Conservation (phyloP, 2,888 invertebrate genomes). For the Helicoverpa assulta region DNA sequence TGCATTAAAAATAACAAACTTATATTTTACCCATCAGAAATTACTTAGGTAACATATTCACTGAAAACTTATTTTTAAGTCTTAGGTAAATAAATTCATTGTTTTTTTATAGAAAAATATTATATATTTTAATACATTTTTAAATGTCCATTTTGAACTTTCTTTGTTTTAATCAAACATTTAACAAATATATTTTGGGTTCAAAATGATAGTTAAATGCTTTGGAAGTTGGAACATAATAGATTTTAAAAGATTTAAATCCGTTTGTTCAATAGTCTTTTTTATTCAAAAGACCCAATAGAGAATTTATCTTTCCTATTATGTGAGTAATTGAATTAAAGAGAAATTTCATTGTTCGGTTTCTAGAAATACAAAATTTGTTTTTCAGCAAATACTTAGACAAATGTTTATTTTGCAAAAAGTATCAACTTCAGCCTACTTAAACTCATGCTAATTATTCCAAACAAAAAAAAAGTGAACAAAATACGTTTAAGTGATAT, state of each 20-base stretch:
- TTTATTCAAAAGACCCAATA: slow-evolving; percentile 41
- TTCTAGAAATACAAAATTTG: slow-evolving; percentile 28
- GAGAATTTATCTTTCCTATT: slow-evolving; percentile 30
- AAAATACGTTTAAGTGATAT: too few species aligned
- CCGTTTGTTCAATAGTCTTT: slow-evolving; percentile 29
- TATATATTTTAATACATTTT: background rate
- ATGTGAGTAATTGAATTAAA: slow-evolving; percentile 42
- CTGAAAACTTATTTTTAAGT: too few species aligned
- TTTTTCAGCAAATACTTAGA: slow-evolving; percentile 31
- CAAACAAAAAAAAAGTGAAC: too few species aligned
- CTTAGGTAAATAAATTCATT: too few species aligned
- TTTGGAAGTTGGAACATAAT: slow-evolving; percentile 13
- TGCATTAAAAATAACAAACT: too few species aligned
- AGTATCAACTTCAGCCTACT: too few species aligned
- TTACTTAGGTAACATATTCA: too few species aligned
- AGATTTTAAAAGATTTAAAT: slow-evolving; percentile 20
- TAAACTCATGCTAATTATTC: too few species aligned
- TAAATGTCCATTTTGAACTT: background rate
- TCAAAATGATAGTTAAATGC: slow-evolving; percentile 4
- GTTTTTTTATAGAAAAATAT: too few species aligned
- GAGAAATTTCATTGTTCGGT: slow-evolving; percentile 33
- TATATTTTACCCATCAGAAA: too few species aligned
- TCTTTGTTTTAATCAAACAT: background rate
- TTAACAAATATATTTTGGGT: too few species aligned
- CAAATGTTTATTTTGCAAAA: slow-evolving; percentile 16